A percentile compares a stretch with the other conserved stretches of the same genome.
These are phyloP conservation scores for Torymus texanus DNA, from an alignment of 2,888 invertebrate species.

Conservation along the genomic window DNA sequence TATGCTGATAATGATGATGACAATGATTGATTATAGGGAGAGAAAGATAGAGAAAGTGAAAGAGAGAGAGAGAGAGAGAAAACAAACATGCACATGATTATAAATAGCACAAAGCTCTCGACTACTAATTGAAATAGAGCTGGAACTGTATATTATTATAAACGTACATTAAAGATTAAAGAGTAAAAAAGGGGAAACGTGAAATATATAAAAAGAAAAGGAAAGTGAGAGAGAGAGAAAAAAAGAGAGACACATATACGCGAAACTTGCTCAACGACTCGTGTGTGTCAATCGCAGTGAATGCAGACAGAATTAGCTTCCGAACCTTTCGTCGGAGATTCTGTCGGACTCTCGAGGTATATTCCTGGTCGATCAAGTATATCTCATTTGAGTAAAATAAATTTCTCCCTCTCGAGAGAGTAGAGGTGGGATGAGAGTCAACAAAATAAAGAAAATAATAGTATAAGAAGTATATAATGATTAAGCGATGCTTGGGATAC, in stretches of 20 bases:
- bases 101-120: slow-evolving; percentile 73
- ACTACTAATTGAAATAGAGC: slow-evolving; percentile 63
- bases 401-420: not conserved
- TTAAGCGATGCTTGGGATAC: slow-evolving; percentile 41
- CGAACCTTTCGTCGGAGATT: slow-evolving; percentile 21
- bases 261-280: not conserved
- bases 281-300: not conserved
- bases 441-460: slow-evolving; percentile 37
- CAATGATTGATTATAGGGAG: not conserved
- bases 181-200: slow-evolving; percentile 5
- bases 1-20: not conserved
- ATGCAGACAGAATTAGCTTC: not conserved
- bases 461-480: slow-evolving; percentile 40
- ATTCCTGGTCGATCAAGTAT: slow-evolving; percentile 42
- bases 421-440: not conserved
- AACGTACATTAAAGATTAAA: slow-evolving; percentile 53
- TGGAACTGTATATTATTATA: slow-evolving; percentile 69
- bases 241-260: slow-evolving; percentile 10
- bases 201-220: not conserved
- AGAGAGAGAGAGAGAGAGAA: slow-evolving; percentile 11
- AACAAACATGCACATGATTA: slow-evolving; percentile 71
- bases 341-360: slow-evolving; percentile 16
- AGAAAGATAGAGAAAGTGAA: slow-evolving; percentile 22
- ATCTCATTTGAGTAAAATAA: slow-evolving; percentile 16
- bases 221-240: slow-evolving; percentile 6